phyloP scores from a whole-genome alignment of 2,113 vertebrate species.

The Dascyllus trimaculatus region DNA sequence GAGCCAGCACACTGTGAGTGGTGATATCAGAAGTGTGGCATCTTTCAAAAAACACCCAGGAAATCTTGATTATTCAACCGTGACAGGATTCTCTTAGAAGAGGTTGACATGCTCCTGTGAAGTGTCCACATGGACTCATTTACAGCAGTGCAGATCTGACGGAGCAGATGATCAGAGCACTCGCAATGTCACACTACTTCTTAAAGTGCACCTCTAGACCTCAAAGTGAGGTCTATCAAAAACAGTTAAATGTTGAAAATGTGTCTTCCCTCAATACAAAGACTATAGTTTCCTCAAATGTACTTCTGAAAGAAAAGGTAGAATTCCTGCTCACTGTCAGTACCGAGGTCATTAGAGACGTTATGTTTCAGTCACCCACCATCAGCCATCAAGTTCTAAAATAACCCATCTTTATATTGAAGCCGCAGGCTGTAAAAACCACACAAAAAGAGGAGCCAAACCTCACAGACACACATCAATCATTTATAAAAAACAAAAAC shows the following conservation, averaged over 20 bases:
- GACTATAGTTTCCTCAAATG: background rate
- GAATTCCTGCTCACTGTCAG: background rate
- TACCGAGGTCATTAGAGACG: background rate
- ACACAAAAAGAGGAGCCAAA: no score
- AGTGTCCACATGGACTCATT: conserved; percentile 33
- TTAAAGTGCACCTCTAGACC: background rate
- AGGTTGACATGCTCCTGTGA: conserved; percentile 11
- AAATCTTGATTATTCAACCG: conserved; percentile 39
- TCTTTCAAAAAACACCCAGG: background rate
- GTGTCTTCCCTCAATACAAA: background rate
- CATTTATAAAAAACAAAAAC: no score
- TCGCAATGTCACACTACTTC: conserved; percentile 2
- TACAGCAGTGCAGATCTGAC: conserved; percentile 21
- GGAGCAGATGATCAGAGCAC: conserved; percentile 16
- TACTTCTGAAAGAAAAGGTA: background rate
- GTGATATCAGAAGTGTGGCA: conserved; percentile 7
- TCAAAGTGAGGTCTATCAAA: conserved; percentile 12
- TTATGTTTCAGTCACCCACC: background rate
- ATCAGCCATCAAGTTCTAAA: no score
- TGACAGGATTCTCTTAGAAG: conserved; percentile 35
- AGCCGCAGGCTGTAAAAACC: no score
- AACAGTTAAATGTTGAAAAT: background rate
- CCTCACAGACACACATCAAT: no score
- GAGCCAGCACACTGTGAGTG: background rate
- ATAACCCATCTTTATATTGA: no score